Base-by-base conservation (phyloP, 1,140 invertebrate species). In the Cephus cinctus region DNA sequence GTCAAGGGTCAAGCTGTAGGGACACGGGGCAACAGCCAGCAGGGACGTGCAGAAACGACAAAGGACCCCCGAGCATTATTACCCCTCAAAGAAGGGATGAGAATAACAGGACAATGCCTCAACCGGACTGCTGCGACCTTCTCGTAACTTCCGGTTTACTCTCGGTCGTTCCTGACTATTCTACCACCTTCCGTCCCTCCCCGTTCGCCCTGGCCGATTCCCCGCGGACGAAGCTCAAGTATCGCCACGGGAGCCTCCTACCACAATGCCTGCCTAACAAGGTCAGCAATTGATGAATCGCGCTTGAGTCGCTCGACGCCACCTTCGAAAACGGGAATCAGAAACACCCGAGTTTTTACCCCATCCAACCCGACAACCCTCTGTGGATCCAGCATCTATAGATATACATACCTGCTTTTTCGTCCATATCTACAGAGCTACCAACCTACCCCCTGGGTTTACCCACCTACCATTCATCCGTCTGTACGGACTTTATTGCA, bases 211-310 rank as follows among this genome's bases (percentile, higher is more conserved):
- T 14, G 35, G 9, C 19, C 34, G 15, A 21, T 31, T 23, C 20
- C 27, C 27, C 8, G 21, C 35, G 21, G 54, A 56, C 43, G n/a
- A 32, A 32, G 59, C 53, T 49, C 50, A 54, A 61, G 61, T 49
- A 60, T 43, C 54, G 55, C 43, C 47, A 31, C 54, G 58, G 54
- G 61, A 63, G 54, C 49, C 20, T 51, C 51, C 57, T 47, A 50
- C 40, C 51, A 66, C 63, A 66, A 66, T 66, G 52, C 61, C 31
- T 42, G 49, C 53, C 60, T 66, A 64, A 66, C 62, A 66, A 66
- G 57, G 60, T 66, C 63, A 64, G 55, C 59, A 65, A 66, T 66
- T 66, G 63, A 66, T 66, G 62, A 64, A 62, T 66, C 62, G 54
- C n/a, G n/a, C n/a, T n/a, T n/a, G n/a, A n/a, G n/a, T n/a, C n/a